Evolutionary conservation across 2,888 invertebrate genomes (phyloP).

Genomic region (Temnothorax rugatulus): DNA sequence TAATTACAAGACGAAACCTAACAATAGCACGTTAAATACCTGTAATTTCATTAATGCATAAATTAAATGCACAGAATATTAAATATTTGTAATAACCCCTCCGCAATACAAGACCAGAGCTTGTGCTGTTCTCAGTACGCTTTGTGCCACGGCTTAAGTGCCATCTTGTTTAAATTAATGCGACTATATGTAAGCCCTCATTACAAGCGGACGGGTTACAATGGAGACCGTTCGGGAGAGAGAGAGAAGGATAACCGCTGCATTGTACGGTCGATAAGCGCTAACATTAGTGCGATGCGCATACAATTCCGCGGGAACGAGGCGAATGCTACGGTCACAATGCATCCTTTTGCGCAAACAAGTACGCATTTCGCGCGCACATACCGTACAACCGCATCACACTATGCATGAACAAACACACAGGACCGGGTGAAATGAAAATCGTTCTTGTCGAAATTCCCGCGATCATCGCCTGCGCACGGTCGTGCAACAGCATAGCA

Average conservation of each 20-base stretch:
- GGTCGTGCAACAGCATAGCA: not conserved
- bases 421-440: constrained; percentile 61
- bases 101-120: not conserved
- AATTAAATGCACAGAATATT: constrained; percentile 6
- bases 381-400: constrained; percentile 46
- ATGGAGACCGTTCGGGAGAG: constrained; percentile 48
- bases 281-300: constrained; percentile 59
- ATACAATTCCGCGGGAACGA: constrained; percentile 33
- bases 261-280: constrained; percentile 71
- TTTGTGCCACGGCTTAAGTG: constrained; percentile 34
- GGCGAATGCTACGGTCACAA: constrained; percentile 60
- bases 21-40: not conserved
- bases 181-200: constrained; percentile 48
- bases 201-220: constrained; percentile 52
- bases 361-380: constrained; percentile 38
- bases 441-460: constrained; percentile 65
- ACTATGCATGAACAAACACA: constrained; percentile 28
- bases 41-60: not conserved
- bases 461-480: constrained; percentile 23
- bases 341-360: constrained; percentile 64
- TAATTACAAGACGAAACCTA: constrained; percentile 2
- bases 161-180: constrained; percentile 68
- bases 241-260: constrained; percentile 22
- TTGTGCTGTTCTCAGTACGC: constrained; percentile 8
- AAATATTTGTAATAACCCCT: constrained; percentile 31